phyloP scores from a whole-genome alignment of 2,888 invertebrate genomes.

The Ophion ellenae region DNA sequence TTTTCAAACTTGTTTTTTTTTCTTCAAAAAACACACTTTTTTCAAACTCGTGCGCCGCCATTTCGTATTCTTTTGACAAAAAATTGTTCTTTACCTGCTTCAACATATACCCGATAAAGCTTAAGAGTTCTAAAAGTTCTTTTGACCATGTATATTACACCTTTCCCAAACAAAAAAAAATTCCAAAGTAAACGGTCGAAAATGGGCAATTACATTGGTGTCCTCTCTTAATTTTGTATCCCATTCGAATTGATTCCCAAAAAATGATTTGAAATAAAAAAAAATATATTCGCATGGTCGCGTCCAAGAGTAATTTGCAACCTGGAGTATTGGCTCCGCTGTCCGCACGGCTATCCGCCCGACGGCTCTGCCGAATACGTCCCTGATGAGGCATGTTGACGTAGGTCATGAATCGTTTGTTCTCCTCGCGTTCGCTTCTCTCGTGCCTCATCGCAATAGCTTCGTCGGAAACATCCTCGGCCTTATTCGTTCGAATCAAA shows the following conservation, averaged over 20 bases:
- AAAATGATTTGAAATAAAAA: not conserved
- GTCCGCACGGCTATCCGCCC: slow-evolving; percentile 88
- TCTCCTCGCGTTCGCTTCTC: slow-evolving; percentile 92
- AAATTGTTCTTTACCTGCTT: too few species aligned
- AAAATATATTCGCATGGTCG: not conserved
- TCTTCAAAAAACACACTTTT: too few species aligned
- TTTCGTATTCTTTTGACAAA: too few species aligned
- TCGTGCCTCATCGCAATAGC: slow-evolving; percentile 90
- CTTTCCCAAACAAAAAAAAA: too few species aligned
- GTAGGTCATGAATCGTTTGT: slow-evolving; percentile 89
- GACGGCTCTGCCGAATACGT: slow-evolving; percentile 86
- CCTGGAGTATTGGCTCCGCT: slow-evolving; percentile 90
- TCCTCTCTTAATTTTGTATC: too few species aligned
- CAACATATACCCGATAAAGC: too few species aligned
- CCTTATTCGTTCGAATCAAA: slow-evolving; percentile 77
- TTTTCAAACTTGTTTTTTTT: too few species aligned
- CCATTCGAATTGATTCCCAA: not conserved
- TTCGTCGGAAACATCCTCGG: slow-evolving; percentile 93
- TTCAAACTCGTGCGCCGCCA: too few species aligned
- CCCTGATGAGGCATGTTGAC: slow-evolving; percentile 84
- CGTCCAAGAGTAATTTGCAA: slow-evolving; percentile 64
- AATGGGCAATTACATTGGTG: too few species aligned
- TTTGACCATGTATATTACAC: too few species aligned
- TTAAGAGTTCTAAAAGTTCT: too few species aligned
- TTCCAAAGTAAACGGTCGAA: too few species aligned